Evolutionary conservation across 64 coral and sea anemone species (phyloP).

Genomic region (Montipora cactus): DNA sequence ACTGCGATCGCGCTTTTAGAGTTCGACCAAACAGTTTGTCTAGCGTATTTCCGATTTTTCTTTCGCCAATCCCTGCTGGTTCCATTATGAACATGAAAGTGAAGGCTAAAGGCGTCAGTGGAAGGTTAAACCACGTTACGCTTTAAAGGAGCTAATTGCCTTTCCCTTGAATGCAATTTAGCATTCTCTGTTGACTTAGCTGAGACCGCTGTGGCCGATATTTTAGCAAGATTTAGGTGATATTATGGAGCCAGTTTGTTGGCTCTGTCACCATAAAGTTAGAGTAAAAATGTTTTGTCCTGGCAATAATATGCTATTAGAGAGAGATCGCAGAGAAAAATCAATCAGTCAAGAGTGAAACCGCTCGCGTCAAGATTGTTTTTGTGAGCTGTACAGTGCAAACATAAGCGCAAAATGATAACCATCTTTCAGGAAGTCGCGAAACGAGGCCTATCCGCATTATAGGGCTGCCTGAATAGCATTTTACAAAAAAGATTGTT

Average conservation of each 20-base stretch:
- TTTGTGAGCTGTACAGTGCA: background rate
- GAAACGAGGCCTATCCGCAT: constrained; percentile 29
- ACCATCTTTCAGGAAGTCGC: constrained; percentile 49
- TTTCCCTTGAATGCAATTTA: constrained; percentile 5
- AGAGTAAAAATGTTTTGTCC: background rate
- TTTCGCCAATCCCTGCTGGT: constrained; percentile 7
- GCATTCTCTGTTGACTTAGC: background rate
- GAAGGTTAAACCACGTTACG: constrained; percentile 3
- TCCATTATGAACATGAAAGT: constrained; percentile 10
- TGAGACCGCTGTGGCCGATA: background rate
- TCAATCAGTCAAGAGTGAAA: background rate
- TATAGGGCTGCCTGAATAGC: constrained; percentile 28
- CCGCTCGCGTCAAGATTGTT: background rate
- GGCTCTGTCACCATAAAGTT: background rate
- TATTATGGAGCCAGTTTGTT: background rate
- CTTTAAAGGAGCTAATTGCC: background rate
- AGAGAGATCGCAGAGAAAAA: background rate
- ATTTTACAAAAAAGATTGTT: constrained; percentile 22
- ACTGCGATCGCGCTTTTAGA: background rate
- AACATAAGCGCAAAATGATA: constrained; percentile 28
- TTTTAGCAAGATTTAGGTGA: background rate
- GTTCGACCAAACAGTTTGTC: constrained; percentile 19
- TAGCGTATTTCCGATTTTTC: constrained; percentile 39
- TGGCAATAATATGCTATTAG: constrained; percentile 9
- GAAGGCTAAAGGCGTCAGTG: background rate